Evolutionary conservation across 2,888 invertebrate species (phyloP), one percentile per base, ranked within the genome.

Genomic region (Choristoneura rosaceana): DNA sequence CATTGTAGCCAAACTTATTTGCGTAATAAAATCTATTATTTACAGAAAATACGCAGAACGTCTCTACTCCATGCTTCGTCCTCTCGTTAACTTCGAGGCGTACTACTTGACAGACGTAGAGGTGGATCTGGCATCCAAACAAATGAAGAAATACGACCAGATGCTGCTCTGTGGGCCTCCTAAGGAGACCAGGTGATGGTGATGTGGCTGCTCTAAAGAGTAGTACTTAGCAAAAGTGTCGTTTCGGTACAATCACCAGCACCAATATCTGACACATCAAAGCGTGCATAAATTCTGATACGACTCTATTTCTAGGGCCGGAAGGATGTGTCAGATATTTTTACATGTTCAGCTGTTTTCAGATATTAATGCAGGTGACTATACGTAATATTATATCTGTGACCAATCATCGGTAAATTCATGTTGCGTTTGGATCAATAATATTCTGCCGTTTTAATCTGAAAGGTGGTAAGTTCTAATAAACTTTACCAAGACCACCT

Each of bases 1-100:
- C 1, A 25, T 2, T 25, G 25, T 38, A 7, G 4, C 5, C 38
- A 38, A 4, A 7, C 7, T 0, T 38, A 38, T 38, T 7, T 38
- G 4, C 38, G 5, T 38, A 38, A 38, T 0, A 38, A 38, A 38
- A 38, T 7, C 38, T 38, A 25, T 25, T n/a, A 8, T 15, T 70
- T 63, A 2, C 78, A 94, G 95, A 78, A 95, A 95, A 82, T 95
- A 94, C 81, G 95, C 95, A 0, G 95, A 95, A 77, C 90, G 95
- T 4, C 84, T 95, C 0, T 95, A 94, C 84, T 85, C 89, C 7
- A 92, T 95, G 85, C 86, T 95, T 47, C 89, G 93, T 5, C 94
- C 95, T 3, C 92, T 95, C 4, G 79, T 89, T 5, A 91, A 91
- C 82, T 95, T 95, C 78, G 95, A 95, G 64, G 90, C 94, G 0